These are phyloP conservation scores for Phalera bucephala DNA, from an alignment of 2,888 invertebrate genomes.

Conservation along the genomic window DNA sequence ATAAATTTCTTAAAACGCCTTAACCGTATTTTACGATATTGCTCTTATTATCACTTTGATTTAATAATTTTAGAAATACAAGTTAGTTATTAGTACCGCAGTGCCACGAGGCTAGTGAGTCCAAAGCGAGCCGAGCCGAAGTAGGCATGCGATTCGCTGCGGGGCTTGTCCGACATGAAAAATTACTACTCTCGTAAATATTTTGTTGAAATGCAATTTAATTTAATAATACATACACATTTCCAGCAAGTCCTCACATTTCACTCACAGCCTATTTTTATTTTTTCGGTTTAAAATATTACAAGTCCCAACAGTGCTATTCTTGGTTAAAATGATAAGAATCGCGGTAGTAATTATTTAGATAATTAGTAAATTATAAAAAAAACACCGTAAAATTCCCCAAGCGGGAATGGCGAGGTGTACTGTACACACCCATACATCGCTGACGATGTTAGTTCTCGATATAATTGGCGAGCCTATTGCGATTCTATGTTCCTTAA, in stretches of 20 bases:
- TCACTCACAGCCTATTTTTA: conserved; percentile 27
- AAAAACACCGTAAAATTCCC: too few species aligned
- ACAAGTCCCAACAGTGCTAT: conserved; percentile 24
- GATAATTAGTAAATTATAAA: too few species aligned
- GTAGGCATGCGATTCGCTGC: conserved; percentile 46
- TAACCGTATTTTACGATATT: neutral
- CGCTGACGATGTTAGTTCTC: too few species aligned
- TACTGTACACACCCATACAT: too few species aligned
- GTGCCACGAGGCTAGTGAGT: conserved; percentile 37
- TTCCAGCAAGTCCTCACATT: conserved; percentile 41
- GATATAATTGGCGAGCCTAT: too few species aligned
- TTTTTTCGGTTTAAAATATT: conserved; percentile 32
- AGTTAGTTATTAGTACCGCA: conserved; percentile 31
- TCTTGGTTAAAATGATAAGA: neutral
- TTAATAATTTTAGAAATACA: conserved; percentile 40
- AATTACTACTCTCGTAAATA: conserved; percentile 72
- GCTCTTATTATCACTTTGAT: conserved; percentile 26
- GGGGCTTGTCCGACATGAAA: conserved; percentile 62
- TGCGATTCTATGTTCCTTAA: too few species aligned
- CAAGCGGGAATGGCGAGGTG: too few species aligned
- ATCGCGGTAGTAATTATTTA: neutral
- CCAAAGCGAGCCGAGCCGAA: conserved; percentile 28
- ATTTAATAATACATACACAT: conserved; percentile 62
- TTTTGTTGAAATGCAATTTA: conserved; percentile 70
- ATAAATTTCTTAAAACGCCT: neutral